phyloP scores from a whole-genome alignment of 2,888 invertebrate genomes.

The Drosophila niveifrons region DNA sequence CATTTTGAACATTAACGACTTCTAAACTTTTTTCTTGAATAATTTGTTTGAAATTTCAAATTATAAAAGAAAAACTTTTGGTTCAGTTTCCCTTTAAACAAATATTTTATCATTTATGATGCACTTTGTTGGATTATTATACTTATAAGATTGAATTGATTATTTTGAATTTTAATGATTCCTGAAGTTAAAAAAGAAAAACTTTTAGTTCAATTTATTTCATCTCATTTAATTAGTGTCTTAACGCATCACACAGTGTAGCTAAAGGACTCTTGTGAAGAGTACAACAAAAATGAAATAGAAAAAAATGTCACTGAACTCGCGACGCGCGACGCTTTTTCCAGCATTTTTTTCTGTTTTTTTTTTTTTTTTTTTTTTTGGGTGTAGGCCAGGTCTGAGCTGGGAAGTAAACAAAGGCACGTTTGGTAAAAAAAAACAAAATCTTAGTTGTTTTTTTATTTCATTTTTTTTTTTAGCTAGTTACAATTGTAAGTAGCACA shows the following conservation, averaged over 20 bases:
- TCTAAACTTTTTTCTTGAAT: too few relatives aligned
- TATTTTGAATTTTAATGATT: too few relatives aligned
- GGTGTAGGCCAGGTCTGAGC: slow-evolving; percentile 71
- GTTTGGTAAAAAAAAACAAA: slow-evolving; percentile 56
- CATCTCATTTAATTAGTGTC: neutral
- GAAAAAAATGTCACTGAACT: slow-evolving; percentile 75
- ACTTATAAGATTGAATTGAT: too few relatives aligned
- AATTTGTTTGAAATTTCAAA: too few relatives aligned
- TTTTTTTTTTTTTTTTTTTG: slow-evolving; percentile 64
- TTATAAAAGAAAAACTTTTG: too few relatives aligned
- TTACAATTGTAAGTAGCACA: slow-evolving; percentile 80
- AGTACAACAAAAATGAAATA: slow-evolving; percentile 33
- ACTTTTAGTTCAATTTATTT: too few relatives aligned
- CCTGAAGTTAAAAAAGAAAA: too few relatives aligned
- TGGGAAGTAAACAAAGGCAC: slow-evolving; percentile 75
- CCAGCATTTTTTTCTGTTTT: slow-evolving; percentile 40
- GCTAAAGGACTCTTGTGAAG: neutral
- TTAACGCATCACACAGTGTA: neutral
- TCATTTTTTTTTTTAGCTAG: slow-evolving; percentile 61
- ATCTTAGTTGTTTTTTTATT: slow-evolving; percentile 39
- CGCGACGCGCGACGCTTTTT: slow-evolving; percentile 61
- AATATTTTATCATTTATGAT: too few relatives aligned
- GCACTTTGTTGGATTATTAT: too few relatives aligned
- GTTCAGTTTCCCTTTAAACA: too few relatives aligned
- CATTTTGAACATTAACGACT: too few relatives aligned